These are phyloP conservation scores for Cephalotes varians DNA, from an alignment of 2,888 invertebrate species.

Conservation along the genomic window DNA sequence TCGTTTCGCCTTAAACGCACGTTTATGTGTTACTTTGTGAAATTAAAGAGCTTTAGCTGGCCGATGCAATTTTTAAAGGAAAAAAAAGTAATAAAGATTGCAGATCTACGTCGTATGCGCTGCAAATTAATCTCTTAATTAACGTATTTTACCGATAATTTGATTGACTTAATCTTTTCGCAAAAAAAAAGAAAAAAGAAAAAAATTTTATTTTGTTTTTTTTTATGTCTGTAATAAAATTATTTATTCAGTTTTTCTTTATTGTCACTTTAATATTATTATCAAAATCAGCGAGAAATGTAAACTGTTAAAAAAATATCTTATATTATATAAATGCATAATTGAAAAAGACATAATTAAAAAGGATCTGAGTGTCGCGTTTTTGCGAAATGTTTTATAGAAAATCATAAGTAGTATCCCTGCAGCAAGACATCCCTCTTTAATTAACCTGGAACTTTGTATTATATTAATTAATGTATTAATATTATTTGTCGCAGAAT, in stretches of 20 bases:
- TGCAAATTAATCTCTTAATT: slow-evolving; percentile 30
- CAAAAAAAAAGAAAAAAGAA: background rate
- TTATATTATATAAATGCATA: background rate
- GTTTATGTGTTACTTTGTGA: slow-evolving; percentile 67
- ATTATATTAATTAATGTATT: too few relatives aligned
- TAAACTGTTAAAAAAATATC: background rate
- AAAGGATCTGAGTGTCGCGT: background rate
- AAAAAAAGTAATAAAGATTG: background rate
- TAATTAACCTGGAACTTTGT: slow-evolving; percentile 34
- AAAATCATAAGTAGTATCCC: background rate
- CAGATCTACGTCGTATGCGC: background rate
- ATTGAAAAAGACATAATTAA: slow-evolving; percentile 5
- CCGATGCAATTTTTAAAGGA: background rate
- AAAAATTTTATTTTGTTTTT: background rate
- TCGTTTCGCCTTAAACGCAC: slow-evolving; percentile 56
- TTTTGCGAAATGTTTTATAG: background rate
- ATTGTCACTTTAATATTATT: background rate
- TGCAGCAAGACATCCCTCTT: slow-evolving; percentile 10
- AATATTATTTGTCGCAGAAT: background rate
- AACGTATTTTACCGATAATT: background rate
- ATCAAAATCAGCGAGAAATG: background rate
- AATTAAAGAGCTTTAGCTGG: slow-evolving; percentile 66
- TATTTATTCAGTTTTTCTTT: background rate
- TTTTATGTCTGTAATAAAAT: background rate
- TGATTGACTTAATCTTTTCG: background rate